phyloP scores from a whole-genome alignment of 2,113 vertebrate genomes.

The Austrofundulus limnaeus region DNA sequence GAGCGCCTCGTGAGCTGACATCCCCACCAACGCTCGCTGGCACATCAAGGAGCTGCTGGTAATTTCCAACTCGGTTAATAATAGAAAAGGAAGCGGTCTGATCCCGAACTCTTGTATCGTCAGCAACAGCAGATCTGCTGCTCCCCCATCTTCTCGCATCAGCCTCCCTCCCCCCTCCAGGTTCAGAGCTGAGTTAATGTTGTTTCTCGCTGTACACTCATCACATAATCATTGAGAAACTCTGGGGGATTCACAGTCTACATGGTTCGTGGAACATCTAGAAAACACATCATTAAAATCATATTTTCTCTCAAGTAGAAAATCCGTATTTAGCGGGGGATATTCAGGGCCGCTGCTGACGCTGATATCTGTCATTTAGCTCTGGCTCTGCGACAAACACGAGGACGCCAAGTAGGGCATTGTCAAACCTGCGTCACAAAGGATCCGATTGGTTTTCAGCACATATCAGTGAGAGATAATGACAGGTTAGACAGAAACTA shows the following conservation, averaged over 20 bases:
- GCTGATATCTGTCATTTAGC: constrained; percentile 45
- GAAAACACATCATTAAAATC: constrained; percentile 46
- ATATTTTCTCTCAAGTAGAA: constrained; percentile 35
- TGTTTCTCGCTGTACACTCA: constrained; percentile 18
- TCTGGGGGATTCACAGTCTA: constrained; percentile 10
- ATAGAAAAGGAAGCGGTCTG: constrained; percentile 35
- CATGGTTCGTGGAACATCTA: constrained; percentile 16
- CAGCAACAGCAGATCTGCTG: constrained; percentile 38
- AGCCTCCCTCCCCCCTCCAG: not conserved
- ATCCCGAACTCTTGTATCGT: constrained; percentile 16
- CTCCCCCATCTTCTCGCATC: constrained; percentile 7
- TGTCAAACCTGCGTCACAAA: constrained; percentile 44
- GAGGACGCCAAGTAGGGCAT: constrained; percentile 51
- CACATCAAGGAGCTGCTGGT: constrained; percentile 34
- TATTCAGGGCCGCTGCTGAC: constrained; percentile 27
- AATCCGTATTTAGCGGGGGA: constrained; percentile 43
- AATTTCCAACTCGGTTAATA: constrained; percentile 40
- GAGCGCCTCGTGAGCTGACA: constrained; percentile 23
- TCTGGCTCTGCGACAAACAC: constrained; percentile 32
- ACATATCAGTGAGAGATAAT: constrained; percentile 13
- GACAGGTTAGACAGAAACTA: not conserved
- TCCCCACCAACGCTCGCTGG: constrained; percentile 36
- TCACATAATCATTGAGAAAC: constrained; percentile 12
- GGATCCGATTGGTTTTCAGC: constrained; percentile 39
- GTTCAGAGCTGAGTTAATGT: constrained; percentile 15